Evolutionary conservation across 2,113 vertebrate species (phyloP).

Genomic region (Formicarius rufipectus): DNA sequence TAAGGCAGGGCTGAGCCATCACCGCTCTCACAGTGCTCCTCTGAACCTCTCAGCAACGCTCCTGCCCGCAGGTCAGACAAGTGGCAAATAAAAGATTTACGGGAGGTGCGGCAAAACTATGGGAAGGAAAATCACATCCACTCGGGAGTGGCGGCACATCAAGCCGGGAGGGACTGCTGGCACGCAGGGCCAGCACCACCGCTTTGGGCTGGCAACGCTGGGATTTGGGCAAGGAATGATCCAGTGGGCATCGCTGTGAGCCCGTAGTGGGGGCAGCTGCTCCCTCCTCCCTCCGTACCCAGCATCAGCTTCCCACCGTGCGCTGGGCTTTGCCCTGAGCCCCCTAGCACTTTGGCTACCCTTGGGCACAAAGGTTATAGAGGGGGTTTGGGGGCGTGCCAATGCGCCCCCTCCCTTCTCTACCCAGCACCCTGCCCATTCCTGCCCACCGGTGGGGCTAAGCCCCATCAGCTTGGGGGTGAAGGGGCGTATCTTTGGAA

Average conservation of each 20-base stretch:
- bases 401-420: background rate
- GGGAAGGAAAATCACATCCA: slow-evolving; percentile 31
- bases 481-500: background rate
- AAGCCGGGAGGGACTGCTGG: background rate
- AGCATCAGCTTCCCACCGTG: background rate
- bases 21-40: background rate
- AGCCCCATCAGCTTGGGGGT: background rate
- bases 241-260: background rate
- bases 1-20: background rate
- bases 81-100: slow-evolving; percentile 46
- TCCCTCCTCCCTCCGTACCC: background rate
- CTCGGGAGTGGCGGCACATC: background rate
- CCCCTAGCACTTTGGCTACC: background rate
- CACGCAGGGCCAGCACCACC: background rate
- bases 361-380: background rate
- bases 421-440: background rate
- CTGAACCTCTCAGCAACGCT: slow-evolving; percentile 1
- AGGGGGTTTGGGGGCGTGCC: background rate
- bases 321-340: background rate
- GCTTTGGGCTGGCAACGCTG: background rate
- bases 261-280: background rate
- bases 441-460: background rate
- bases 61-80: slow-evolving; percentile 46
- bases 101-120: background rate
- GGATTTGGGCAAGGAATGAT: background rate